Conservation (phyloP, 2,797 vertebrate species). For the Onychomys arenicola region DNA sequence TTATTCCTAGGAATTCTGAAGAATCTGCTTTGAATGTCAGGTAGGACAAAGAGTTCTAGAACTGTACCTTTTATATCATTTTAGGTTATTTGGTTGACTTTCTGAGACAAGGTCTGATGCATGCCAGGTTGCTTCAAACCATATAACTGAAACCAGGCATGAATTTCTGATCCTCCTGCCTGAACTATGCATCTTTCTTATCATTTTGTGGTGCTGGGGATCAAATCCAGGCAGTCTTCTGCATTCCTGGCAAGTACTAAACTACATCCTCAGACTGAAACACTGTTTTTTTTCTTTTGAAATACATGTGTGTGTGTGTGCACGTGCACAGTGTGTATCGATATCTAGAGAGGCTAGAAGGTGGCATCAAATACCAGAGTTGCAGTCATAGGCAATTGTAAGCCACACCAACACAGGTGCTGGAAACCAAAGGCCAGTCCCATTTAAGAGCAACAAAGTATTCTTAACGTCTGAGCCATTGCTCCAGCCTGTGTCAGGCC, state of each 20-base stretch:
- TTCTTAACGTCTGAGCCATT: not conserved
- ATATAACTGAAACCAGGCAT: not conserved
- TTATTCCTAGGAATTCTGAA: slow-evolving; percentile 3
- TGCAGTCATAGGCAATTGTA: not conserved
- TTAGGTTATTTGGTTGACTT: not conserved
- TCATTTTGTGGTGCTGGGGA: not conserved
- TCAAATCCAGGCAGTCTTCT: not conserved
- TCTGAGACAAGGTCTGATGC: not conserved
- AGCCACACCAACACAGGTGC: not conserved
- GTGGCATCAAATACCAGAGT: not conserved
- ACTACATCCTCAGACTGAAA: not conserved
- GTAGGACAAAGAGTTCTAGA: not conserved
- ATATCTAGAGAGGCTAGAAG: not conserved
- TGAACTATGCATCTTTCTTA: not conserved
- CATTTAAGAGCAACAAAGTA: not conserved
- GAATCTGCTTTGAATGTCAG: not conserved
- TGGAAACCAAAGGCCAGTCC: not conserved
- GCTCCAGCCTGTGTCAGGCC: not conserved
- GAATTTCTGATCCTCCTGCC: not conserved
- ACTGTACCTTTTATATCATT: not conserved
- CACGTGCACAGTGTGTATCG: not conserved
- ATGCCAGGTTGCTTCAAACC: not conserved
- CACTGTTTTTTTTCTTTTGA: not conserved
- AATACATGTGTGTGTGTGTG: not conserved
- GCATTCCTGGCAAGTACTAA: not conserved